A percentile compares a stretch with the other conserved stretches of the same genome.
Conservation (phyloP, 2,113 vertebrate species). For the Rhea pennata region DNA sequence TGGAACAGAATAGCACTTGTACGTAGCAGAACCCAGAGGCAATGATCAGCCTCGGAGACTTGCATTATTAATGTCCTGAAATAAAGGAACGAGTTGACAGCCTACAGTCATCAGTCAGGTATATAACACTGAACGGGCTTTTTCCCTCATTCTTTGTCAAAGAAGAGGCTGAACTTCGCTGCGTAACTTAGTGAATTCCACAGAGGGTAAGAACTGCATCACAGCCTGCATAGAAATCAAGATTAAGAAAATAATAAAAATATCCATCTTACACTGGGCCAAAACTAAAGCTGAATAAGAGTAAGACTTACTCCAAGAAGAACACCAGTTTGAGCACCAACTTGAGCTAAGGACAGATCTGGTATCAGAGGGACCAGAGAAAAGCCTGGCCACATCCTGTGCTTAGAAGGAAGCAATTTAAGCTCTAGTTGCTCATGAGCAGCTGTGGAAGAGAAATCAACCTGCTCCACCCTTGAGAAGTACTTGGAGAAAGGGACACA, state of each 20-base stretch:
- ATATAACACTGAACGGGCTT: not conserved
- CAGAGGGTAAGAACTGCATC: not conserved
- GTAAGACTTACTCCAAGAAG: not conserved
- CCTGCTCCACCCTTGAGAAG: not conserved
- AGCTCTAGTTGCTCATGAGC: not conserved
- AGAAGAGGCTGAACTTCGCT: not conserved
- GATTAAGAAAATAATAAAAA: not conserved
- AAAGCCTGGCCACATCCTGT: not conserved
- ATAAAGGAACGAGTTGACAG: conserved; percentile 17
- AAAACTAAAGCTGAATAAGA: not conserved
- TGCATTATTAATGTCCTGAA: conserved; percentile 7
- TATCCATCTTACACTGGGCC: not conserved
- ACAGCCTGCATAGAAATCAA: not conserved
- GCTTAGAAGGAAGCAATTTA: not conserved
- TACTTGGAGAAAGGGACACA: not conserved
- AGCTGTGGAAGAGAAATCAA: not conserved
- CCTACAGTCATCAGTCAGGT: not conserved
- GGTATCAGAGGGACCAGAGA: not conserved
- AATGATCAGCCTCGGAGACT: conserved; percentile 26
- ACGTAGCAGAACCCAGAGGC: conserved; percentile 21
- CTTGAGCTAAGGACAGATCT: not conserved
- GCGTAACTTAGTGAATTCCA: not conserved
- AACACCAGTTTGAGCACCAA: not conserved
- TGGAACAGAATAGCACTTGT: conserved; percentile 23
- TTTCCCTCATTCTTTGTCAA: not conserved